A percentile compares a stretch with the other conserved stretches of the same genome.
Conservation (phyloP, 2,797 vertebrate species). For the Fistularia commersonii region DNA sequence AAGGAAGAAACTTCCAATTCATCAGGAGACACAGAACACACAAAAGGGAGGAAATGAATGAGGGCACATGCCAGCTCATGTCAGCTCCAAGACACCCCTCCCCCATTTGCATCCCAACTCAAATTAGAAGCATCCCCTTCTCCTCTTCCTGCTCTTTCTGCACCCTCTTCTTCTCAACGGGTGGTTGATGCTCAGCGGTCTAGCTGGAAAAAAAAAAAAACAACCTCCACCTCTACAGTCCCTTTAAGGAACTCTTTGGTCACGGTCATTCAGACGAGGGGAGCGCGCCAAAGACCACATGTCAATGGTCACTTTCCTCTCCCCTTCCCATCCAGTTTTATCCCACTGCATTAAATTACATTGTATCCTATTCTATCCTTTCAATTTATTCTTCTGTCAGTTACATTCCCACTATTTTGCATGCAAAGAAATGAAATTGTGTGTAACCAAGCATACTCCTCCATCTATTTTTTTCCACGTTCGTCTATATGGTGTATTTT, state of each 20-base stretch:
- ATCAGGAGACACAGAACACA: constrained; percentile 51
- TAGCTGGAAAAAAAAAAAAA: constrained; percentile 3
- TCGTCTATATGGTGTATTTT: constrained; percentile 11
- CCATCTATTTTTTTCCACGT: constrained; percentile 17
- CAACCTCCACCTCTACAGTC: too few relatives aligned
- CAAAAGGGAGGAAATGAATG: constrained; percentile 67
- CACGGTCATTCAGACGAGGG: too few relatives aligned
- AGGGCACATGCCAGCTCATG: constrained; percentile 58
- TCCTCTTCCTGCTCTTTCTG: constrained; percentile 19
- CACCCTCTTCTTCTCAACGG: constrained; percentile 25
- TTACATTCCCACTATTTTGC: constrained; percentile 5
- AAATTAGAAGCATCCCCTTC: constrained; percentile 52
- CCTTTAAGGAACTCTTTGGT: too few relatives aligned
- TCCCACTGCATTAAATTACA: constrained; percentile 9
- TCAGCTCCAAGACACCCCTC: constrained; percentile 46
- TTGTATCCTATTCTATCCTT: constrained; percentile 2
- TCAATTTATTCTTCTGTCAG: background rate
- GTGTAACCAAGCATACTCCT: too few relatives aligned
- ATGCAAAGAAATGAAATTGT: constrained; percentile 9
- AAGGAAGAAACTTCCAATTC: constrained; percentile 45
- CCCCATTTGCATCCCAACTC: constrained; percentile 33
- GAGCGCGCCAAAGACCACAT: too few relatives aligned
- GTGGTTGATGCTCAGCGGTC: constrained; percentile 26
- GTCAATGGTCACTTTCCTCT: too few relatives aligned
- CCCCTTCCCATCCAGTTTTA: too few relatives aligned